Percentiles rank a stretch among this genome's conserved stretches.
Evolutionary conservation across 1,140 invertebrate species (phyloP).

Genomic region (Habropoda laboriosa): DNA sequence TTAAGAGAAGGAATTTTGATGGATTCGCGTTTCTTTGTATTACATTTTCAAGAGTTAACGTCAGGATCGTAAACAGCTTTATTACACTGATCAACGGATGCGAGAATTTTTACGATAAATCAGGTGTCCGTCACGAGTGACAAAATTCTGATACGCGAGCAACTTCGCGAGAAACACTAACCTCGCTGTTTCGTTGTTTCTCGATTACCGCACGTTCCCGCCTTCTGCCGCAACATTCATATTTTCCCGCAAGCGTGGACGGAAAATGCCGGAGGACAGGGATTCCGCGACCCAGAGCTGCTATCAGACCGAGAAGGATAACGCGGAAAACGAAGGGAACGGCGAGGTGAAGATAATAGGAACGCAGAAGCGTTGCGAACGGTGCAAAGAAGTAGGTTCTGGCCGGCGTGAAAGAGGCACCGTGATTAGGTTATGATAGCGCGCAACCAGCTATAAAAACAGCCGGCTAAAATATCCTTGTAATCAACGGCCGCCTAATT

Average conservation of each 20-base stretch:
- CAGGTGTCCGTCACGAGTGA: too few relatives aligned
- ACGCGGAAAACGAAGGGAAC: not conserved
- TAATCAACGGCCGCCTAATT: not conserved
- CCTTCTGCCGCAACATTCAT: not conserved
- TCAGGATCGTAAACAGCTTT: too few relatives aligned
- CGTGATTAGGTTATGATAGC: conserved; percentile 39
- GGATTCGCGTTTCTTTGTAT: too few relatives aligned
- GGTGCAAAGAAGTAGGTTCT: conserved; percentile 44
- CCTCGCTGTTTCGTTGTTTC: conserved; percentile 8
- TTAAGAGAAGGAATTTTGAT: not conserved
- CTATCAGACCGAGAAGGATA: not conserved
- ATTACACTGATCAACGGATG: too few relatives aligned
- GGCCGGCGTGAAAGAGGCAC: not conserved
- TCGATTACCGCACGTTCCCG: too few relatives aligned
- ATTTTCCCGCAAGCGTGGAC: too few relatives aligned
- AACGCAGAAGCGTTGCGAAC: conserved; percentile 6
- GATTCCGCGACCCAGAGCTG: not conserved
- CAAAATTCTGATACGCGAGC: not conserved
- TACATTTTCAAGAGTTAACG: too few relatives aligned
- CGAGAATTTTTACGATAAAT: too few relatives aligned
- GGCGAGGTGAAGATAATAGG: conserved; percentile 39
- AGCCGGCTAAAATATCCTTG: not conserved
- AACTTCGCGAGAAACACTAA: not conserved
- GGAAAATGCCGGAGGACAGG: not conserved
- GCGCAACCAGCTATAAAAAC: conserved; percentile 1